phyloP scores from a whole-genome alignment of 2,113 vertebrate genomes.

The Oceanites oceanicus region DNA sequence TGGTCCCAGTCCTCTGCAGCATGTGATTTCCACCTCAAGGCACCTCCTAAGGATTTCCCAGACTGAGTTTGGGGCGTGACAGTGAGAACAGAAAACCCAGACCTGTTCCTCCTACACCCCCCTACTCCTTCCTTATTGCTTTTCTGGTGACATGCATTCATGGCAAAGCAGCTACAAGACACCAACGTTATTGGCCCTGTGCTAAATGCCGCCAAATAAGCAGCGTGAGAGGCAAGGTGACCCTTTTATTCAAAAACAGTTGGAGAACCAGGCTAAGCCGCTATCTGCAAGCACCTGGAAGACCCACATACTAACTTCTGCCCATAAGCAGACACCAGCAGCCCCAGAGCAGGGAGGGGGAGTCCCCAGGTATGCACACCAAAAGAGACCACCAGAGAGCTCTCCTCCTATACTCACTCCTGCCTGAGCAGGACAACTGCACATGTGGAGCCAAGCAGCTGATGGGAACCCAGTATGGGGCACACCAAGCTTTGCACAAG shows the following conservation, averaged over 20 bases:
- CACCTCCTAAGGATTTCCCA: background rate
- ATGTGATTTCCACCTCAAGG: background rate
- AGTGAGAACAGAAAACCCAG: background rate
- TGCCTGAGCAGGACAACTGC: background rate
- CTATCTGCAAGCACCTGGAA: background rate
- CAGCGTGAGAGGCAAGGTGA: background rate
- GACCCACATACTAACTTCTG: background rate
- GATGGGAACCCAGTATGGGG: background rate
- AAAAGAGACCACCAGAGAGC: background rate
- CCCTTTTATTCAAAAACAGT: background rate
- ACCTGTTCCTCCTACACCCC: background rate
- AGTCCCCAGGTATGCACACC: background rate
- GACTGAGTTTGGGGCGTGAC: background rate
- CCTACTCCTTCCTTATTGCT: background rate
- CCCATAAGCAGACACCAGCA: background rate
- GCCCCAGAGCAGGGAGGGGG: background rate
- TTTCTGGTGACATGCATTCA: background rate
- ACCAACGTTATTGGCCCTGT: fast-evolving
- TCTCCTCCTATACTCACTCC: background rate
- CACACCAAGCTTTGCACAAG: background rate
- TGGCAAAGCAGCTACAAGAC: background rate
- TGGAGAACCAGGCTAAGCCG: background rate
- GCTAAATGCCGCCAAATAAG: background rate
- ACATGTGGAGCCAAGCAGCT: slow-evolving; percentile 4
- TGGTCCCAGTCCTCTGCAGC: background rate